phyloP scores from a whole-genome alignment of 2,888 invertebrate genomes.

The Acanthoscelides obtectus region DNA sequence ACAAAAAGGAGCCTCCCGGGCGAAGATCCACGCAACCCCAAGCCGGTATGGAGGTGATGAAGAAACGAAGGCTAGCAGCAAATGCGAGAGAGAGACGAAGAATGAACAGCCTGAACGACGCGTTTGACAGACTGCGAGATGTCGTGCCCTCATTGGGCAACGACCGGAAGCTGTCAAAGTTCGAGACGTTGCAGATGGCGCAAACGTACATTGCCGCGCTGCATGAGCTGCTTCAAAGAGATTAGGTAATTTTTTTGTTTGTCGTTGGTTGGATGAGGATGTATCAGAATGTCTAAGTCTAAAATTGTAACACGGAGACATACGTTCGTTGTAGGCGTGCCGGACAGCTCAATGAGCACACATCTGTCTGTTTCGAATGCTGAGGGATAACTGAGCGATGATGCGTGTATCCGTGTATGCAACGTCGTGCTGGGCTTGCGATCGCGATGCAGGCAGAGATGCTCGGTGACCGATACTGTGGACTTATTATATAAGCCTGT shows the following conservation, averaged over 20 bases:
- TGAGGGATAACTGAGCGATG: too few relatives aligned
- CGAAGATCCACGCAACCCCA: constrained; percentile 21
- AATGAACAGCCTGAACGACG: constrained; percentile 71
- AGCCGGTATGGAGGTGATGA: constrained; percentile 44
- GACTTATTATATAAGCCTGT: too few relatives aligned
- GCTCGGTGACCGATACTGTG: too few relatives aligned
- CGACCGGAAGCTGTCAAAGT: constrained; percentile 68
- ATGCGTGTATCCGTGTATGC: too few relatives aligned
- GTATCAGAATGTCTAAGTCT: background rate
- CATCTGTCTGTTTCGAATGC: too few relatives aligned
- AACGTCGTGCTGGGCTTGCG: too few relatives aligned
- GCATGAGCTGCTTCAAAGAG: constrained; percentile 55
- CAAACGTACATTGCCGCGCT: constrained; percentile 69
- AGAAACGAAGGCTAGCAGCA: constrained; percentile 62
- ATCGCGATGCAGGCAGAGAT: too few relatives aligned
- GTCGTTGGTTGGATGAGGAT: background rate
- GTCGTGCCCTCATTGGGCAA: constrained; percentile 67
- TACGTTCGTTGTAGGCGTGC: too few relatives aligned
- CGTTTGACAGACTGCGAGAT: constrained; percentile 65
- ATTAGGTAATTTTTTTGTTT: constrained; percentile 27
- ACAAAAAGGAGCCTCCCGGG: constrained; percentile 14
- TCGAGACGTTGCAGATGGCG: constrained; percentile 74
- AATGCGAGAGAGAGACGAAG: constrained; percentile 69
- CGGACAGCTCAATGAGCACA: too few relatives aligned
- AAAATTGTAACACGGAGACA: too few relatives aligned